Evolutionary conservation across 1,140 invertebrate species (phyloP), one percentile per base, ranked within the genome.

Genomic region (Aphis gossypii): DNA sequence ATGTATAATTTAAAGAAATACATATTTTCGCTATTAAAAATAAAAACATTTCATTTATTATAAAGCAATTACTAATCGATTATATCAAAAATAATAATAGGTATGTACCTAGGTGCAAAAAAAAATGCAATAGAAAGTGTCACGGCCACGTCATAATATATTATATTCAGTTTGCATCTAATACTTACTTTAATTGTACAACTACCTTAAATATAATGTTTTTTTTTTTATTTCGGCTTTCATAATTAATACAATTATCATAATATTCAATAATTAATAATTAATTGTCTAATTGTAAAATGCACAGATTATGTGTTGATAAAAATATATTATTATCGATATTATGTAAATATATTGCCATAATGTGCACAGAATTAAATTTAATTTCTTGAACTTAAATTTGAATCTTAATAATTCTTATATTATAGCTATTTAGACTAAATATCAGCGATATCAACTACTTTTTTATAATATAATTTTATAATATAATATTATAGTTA

Each of bases 141-240:
- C 30, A 76, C 30, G 60, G 60, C 0, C 60, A 76, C 60, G 30
- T 76, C 60, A 76, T n/a, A n/a, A 76, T 76, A 76, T n/a, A n/a
- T 76, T 14, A 76, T 76, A 76, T 76, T 76, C n/a, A 76, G 60
- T 76, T 76, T n/a, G 60, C 60, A n/a, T 76, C 60, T n/a, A 76
- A 76, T 14, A 76, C 60, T 30, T 5, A 76, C 48, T 76, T 76
- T 76, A 14, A 76, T n/a, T 76, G n/a, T 30, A 41, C 3, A n/a
- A n/a, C 38, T 41, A n/a, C 30, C 60, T 76, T 76, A n/a, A 76
- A n/a, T 76, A 35, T 76, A 76, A 76, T 76, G 60, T 68, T n/a
- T n/a, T 76, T 51, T 51, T 9, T 68, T 68, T n/a, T 68, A 0
- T 18, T 68, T 76, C 2, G n/a, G 60, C 30, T 76, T n/a, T n/a